Base-by-base conservation (phyloP, 2,888 invertebrate genomes). In the Apotomis capreana region DNA sequence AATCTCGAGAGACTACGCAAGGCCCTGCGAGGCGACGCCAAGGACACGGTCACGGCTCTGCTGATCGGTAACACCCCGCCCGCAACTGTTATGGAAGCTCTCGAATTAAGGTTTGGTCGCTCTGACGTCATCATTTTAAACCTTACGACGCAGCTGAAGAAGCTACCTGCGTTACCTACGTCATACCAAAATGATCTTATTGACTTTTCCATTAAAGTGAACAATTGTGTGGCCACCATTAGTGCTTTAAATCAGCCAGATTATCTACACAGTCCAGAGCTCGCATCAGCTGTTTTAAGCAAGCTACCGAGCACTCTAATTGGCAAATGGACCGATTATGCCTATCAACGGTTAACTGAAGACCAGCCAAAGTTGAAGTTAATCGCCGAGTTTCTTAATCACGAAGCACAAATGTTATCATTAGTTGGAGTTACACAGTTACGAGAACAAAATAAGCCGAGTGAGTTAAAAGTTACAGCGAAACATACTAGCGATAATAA, bases 41-140 rank as follows among this genome's bases (percentile, higher is more conserved):
- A 61, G 52, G 78, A 78, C 36, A 74, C 76, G 6, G 78, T 78
- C n/a, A 70, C 75, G 2, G 74, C 74, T 13, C 62, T 78, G n/a
- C 70, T 77, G 13, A 77, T 75, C 26, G 73, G 74, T 6, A 74
- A 75, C 62, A 74, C 75, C 15, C 52, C 69, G 40, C 71, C 75
- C 8, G 62, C 59, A 37, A 58, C n/a, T 4, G 64, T 77, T 1
- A 71, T 76, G 58, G 68, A 74, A 36, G 67, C 74, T 2, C 44
- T 75, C 8, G 70, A 73, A 49, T 54, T 73, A 4, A 63, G 61
- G 13, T 70, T 74, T 71, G 69, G 76, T 8, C 59, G 57, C 5
- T 68, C 74, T 8, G 75, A 76, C 13, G 12, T 61, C 5, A 75
- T 76, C 12, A 73, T 67, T 9, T 37, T n/a, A 6, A 69, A 64